Evolutionary conservation across 2,113 vertebrate genomes (phyloP), one percentile per base, ranked within the genome.

Genomic region (Campylomormyrus tamandua): DNA sequence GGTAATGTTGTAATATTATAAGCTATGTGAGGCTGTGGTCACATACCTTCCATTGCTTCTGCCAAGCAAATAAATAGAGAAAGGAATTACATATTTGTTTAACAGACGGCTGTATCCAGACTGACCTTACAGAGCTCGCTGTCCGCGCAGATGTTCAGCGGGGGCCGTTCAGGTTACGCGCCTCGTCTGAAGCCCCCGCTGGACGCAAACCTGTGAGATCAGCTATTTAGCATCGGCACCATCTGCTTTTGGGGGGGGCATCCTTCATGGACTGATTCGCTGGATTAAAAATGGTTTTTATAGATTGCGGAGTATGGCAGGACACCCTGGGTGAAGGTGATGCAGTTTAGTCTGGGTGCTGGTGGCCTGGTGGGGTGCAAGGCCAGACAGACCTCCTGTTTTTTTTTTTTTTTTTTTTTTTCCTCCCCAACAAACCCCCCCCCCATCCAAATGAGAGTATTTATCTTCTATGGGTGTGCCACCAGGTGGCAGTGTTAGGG

Each of bases 71-170:
- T 87, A 87, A 87, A 87, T 56, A 87, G 48, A 87, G 83, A 87
- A 87, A 87, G 85, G 85, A 87, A 87, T 87, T 87, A 87, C 85
- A 87, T 87, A 87, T 87, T 87, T 87, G 85, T 87, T 87, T 87
- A 87, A 50, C 85, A 87, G 85, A 87, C 85, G 48, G 31, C 49
- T 53, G 85, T 87, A 87, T 87, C 85, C 85, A 87, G 85, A 27
- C 85, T 53, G 50, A 53, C 85, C 85, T 87, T 87, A 53, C 27
- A 39, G 45, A 87, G 50, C 85, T 87, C 5, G 17, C 9, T 50
- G 50, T 53, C 50, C 13, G 1, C 31, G 24, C 85, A 87, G 85
- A 52, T 87, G 85, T 87, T 87, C n/a, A 50, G 27, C 27, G 3
- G 39, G 39, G 53, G 56, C 53, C 9, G 39, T 70, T 88, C 42